These are phyloP conservation scores for Azemiops feae DNA, from an alignment of 2,113 vertebrate species.

Conservation along the genomic window DNA sequence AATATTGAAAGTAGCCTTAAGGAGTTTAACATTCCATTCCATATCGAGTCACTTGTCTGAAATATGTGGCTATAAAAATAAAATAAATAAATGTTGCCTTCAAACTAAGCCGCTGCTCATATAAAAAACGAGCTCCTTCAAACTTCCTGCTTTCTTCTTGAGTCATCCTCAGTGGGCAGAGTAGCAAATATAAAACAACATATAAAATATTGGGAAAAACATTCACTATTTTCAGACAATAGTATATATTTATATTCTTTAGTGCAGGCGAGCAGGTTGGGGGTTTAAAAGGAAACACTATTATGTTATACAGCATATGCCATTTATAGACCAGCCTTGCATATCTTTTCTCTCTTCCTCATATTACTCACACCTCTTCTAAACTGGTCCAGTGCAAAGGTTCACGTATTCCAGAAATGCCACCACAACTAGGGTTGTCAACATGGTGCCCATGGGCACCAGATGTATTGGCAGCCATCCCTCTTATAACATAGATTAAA, in stretches of 20 bases:
- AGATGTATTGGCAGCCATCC: background rate
- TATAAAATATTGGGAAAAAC: background rate
- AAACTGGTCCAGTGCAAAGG: conserved; percentile 56
- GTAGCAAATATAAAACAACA: background rate
- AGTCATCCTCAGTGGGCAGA: background rate
- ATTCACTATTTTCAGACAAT: background rate
- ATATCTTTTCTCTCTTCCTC: conserved; percentile 44
- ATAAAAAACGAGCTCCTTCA: background rate
- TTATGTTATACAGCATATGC: conserved; percentile 27
- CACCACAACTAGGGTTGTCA: background rate
- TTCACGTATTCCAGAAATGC: conserved; percentile 39
- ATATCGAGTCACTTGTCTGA: background rate
- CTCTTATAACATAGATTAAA: background rate
- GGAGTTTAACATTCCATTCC: background rate
- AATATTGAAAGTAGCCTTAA: background rate
- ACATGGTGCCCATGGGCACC: background rate
- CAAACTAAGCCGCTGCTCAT: background rate
- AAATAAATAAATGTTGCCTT: background rate
- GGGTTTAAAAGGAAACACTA: conserved; percentile 29
- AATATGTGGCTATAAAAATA: background rate
- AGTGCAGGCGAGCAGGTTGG: conserved; percentile 10
- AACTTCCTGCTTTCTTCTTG: background rate
- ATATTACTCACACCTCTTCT: conserved; percentile 30
- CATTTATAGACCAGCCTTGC: conserved; percentile 19
- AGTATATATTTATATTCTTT: background rate